These are phyloP conservation scores for Ormyrus rosae DNA, from an alignment of 2,888 invertebrate species.

Conservation along the genomic window DNA sequence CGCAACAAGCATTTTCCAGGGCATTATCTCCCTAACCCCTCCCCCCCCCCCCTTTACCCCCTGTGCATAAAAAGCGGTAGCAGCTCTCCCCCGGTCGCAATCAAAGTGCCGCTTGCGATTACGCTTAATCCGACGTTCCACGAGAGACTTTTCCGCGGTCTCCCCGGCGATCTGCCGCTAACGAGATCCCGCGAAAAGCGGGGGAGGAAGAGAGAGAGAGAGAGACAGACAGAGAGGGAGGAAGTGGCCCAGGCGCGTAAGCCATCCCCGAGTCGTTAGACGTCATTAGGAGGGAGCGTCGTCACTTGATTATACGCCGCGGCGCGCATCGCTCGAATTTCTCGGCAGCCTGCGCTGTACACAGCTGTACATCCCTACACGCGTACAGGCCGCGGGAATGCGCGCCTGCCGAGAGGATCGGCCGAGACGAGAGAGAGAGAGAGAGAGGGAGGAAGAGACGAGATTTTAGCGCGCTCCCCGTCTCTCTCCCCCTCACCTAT, in stretches of 20 bases:
- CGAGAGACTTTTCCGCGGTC: too few relatives aligned
- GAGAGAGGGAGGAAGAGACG: neutral
- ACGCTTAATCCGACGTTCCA: slow-evolving; percentile 40
- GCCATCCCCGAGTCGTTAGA: slow-evolving; percentile 46
- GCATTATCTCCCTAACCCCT: too few relatives aligned
- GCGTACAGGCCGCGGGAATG: neutral
- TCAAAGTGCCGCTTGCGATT: slow-evolving; percentile 40
- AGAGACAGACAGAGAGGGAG: neutral
- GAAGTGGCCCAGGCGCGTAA: slow-evolving; percentile 6
- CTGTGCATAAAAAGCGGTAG: slow-evolving; percentile 5
- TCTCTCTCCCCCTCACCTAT: neutral
- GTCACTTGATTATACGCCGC: slow-evolving; percentile 40
- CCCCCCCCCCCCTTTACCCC: too few relatives aligned
- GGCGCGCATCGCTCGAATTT: slow-evolving; percentile 21
- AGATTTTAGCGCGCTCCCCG: neutral
- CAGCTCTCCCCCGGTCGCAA: slow-evolving; percentile 9
- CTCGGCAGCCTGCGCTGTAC: neutral
- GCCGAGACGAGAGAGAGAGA: neutral
- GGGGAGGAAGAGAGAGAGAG: neutral
- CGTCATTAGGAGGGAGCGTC: slow-evolving; percentile 40
- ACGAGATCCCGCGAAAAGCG: slow-evolving; percentile 40
- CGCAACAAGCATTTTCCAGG: too few relatives aligned
- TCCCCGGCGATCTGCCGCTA: slow-evolving; percentile 21
- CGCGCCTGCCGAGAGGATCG: slow-evolving; percentile 8
- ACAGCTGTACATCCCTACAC: neutral